These are phyloP conservation scores for Eupeodes luniger DNA, from an alignment of 2,888 invertebrate species.

Conservation along the genomic window DNA sequence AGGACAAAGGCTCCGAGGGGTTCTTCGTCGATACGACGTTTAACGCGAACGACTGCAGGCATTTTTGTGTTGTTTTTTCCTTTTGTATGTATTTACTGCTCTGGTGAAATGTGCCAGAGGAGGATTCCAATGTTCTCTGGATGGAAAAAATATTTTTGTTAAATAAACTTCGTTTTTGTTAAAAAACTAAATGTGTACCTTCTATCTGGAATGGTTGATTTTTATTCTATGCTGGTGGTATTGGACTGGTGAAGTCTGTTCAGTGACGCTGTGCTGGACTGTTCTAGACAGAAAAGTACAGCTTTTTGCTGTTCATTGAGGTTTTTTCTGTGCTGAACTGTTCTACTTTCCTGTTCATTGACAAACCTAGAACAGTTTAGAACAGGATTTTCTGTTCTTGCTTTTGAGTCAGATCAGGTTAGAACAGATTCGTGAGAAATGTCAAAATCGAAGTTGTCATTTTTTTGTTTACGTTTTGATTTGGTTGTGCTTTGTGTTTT, in stretches of 20 bases:
- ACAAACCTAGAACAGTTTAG: no score
- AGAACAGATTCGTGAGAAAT: no score
- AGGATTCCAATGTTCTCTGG: background rate
- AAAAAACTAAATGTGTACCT: slow-evolving; percentile 36
- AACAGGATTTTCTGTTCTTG: no score
- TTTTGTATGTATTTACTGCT: slow-evolving; percentile 5
- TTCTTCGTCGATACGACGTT: slow-evolving; percentile 89
- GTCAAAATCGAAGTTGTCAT: no score
- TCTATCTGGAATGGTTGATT: background rate
- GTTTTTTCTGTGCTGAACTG: no score
- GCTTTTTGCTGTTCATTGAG: no score
- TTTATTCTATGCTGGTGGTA: slow-evolving; percentile 38
- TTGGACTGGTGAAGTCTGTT: background rate
- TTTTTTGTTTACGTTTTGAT: no score
- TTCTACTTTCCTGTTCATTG: no score
- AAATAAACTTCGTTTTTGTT: background rate
- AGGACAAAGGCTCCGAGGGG: slow-evolving; percentile 89
- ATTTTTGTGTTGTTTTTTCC: slow-evolving; percentile 77
- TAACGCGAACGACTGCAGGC: slow-evolving; percentile 88
- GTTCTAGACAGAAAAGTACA: no score
- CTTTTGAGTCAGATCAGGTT: no score
- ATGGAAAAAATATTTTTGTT: background rate
- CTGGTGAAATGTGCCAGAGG: background rate
- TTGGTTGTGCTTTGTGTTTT: no score
- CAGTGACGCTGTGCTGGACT: no score